Percentiles rank a stretch among this genome's conserved stretches.
Evolutionary conservation across 2,888 invertebrate species (phyloP).

Genomic region (Oscheius sp.): DNA sequence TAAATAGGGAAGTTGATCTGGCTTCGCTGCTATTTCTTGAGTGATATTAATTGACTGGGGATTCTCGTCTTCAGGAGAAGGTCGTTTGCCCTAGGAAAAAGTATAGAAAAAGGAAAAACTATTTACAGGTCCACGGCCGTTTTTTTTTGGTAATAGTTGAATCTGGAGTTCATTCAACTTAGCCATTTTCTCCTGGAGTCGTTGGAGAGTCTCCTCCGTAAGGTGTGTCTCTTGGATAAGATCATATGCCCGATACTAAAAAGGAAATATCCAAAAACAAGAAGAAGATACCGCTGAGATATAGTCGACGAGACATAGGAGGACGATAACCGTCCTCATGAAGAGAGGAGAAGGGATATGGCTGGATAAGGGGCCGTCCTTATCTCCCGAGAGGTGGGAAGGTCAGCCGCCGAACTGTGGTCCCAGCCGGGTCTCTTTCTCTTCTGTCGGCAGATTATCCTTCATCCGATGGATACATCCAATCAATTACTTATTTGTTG

Average conservation of each 20-base stretch:
- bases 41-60: background rate
- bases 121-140: too few species aligned
- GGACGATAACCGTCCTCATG: constrained; percentile 8
- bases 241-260: constrained; percentile 16
- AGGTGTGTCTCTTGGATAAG: constrained; percentile 9
- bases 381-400: constrained; percentile 3
- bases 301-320: background rate
- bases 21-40: constrained; percentile 27
- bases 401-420: constrained; percentile 13
- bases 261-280: background rate
- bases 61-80: background rate
- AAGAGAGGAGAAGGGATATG: constrained; percentile 2
- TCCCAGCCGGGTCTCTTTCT: constrained; percentile 12
- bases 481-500: too few species aligned
- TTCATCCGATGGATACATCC: too few species aligned
- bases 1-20: constrained; percentile 58
- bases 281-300: background rate
- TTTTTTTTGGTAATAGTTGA: too few species aligned
- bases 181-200: background rate
- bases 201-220: background rate
- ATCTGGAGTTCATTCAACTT: constrained; percentile 8
- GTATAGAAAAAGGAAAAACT: background rate
- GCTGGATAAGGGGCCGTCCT: constrained; percentile 7
- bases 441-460: constrained; percentile 13
- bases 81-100: background rate